Evolutionary conservation across 2,797 vertebrate genomes (phyloP).

Genomic region (Crenuchus spilurus): DNA sequence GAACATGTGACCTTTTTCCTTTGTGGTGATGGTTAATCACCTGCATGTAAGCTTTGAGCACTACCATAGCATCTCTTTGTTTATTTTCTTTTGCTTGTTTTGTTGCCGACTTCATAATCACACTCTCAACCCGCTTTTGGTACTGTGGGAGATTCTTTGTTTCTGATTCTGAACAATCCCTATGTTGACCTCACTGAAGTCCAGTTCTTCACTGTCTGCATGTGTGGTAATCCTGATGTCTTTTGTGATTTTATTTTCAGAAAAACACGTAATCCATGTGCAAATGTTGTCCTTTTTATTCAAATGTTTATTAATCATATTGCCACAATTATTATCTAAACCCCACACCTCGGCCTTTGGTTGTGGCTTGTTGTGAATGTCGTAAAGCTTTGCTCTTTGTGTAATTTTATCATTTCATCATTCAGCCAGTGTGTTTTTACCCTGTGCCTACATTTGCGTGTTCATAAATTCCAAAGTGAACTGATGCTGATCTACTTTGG

Average conservation of each 20-base stretch:
- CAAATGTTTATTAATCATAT: conserved; percentile 23
- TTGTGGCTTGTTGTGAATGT: neutral
- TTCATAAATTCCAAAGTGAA: conserved; percentile 26
- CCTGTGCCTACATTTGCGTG: conserved; percentile 23
- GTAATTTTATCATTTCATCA: conserved; percentile 31
- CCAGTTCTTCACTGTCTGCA: conserved; percentile 39
- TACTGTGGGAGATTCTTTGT: conserved; percentile 44
- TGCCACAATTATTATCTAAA: conserved; percentile 28
- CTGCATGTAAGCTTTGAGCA: conserved; percentile 72
- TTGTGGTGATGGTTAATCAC: conserved; percentile 30
- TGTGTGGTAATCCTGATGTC: conserved; percentile 18
- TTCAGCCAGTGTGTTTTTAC: conserved; percentile 28
- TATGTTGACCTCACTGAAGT: conserved; percentile 23
- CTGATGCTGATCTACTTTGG: conserved; percentile 40
- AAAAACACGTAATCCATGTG: neutral
- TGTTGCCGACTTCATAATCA: conserved; percentile 51
- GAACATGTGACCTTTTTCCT: conserved; percentile 44
- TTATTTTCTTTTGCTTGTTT: conserved; percentile 48
- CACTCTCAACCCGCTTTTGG: conserved; percentile 47
- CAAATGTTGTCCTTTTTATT: neutral
- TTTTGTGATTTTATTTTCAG: neutral
- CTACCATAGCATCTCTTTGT: conserved; percentile 46
- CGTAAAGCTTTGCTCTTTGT: neutral
- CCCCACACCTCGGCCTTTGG: conserved; percentile 9
- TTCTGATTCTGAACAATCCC: conserved; percentile 42